Base-by-base conservation (phyloP, 1,140 invertebrate genomes). In the Drusus annulatus region DNA sequence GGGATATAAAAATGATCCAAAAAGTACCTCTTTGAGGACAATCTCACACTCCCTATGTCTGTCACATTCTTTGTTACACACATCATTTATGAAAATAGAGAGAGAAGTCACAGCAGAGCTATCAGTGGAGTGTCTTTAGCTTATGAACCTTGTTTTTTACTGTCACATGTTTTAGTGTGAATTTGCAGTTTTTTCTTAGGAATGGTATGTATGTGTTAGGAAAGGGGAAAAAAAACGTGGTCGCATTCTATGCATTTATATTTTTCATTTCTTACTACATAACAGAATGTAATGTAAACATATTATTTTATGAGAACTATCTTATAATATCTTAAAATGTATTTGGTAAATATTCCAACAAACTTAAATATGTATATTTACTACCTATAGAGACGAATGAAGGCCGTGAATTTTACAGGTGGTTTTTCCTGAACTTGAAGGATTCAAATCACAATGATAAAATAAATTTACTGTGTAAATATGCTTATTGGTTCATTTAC, bases 261-360 rank as follows among this genome's bases (percentile, higher is more conserved):
- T 71, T 81, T 73, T 82, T 79, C 69, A 71, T 82, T 79, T 75
- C 23, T 76, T 76, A 82, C 54, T 82, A 80, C 78, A 82, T 82
- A 80, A 82, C 78, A 80, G 60, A 79, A 74, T 79, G 80, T 78
- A 79, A 74, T 77, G 76, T 76, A 75, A 78, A 78, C 76, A 77
- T 17, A 71, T 63, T 63, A 65, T 19, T 74, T 25, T 62, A 45
- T 45, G 80, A 81, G 76, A 79, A 83, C 69, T 81, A 76, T 68
- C 79, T 80, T 83, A 78, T 63, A 79, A 81, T 80, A 82, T 75
- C 69, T 78, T 83, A 80, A 45, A 69, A 76, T 60, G 58, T 83
- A 80, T 78, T 79, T 83, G 81, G 81, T 83, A 83, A 83, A 83
- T 80, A 83, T 83, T 80, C 81, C 81, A 83, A 83, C 81, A 83